Evolutionary conservation across 2,113 vertebrate species (phyloP), one percentile per base, ranked within the genome.

Genomic region (Apodemus sylvaticus): DNA sequence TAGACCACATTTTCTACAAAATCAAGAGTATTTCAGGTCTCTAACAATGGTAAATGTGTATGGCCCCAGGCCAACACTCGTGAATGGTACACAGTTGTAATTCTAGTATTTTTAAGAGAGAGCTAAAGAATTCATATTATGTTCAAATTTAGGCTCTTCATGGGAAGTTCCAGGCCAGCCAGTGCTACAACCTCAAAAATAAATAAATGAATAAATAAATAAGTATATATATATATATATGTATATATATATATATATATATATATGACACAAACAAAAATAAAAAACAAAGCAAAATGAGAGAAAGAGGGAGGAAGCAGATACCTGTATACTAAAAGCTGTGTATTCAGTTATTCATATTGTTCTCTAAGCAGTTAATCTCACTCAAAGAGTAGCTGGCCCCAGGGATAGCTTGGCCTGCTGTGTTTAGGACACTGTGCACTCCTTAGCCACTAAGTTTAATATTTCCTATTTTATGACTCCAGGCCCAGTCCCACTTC

Each of bases 401-500:
- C 92, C 48, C 0, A 92, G 96, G 90, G 94, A 97, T 83, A 78
- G 9, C 45, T 77, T 92, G 85, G 26, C 70, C 81, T 53, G 55
- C 64, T 62, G 71, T 45, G 48, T 89, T 95, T 88, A 95, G 95
- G 89, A 86, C 83, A 90, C 4, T 53, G 48, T 68, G 62, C 51
- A 81, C 89, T 95, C 64, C 89, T 90, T 89, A 89, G 51, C 7
- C 45, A 55, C 45, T 96, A 91, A 71, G 62, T 97, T 95, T 96
- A 95, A 94, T 91, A 74, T 89, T 96, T 93, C 79, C 48, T 90
- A 36, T 71, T 97, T 97, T 97, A 97, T 73, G 89, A 93, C 86
- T 94, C 51, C 34, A 93, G 74, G 58, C 73, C 39, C 31, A 88
- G 81, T 85, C 86, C 64, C 91, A 94, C 86, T 85, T 97, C 94